These are phyloP conservation scores for Paradoxurus hermaphroditus DNA, from an alignment of 2,113 vertebrate species.

Conservation along the genomic window DNA sequence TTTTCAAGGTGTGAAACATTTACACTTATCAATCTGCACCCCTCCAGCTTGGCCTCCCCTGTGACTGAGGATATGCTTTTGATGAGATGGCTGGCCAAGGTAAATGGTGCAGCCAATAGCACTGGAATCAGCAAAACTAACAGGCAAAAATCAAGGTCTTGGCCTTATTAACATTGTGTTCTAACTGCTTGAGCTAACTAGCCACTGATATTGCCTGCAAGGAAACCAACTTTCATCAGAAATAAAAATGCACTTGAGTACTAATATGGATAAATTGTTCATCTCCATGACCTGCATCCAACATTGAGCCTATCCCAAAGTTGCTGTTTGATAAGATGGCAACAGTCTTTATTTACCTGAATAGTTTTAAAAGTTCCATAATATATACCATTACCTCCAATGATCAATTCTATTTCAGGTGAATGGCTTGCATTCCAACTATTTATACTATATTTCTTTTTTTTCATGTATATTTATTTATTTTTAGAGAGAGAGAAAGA, in stretches of 20 bases:
- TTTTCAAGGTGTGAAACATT: neutral
- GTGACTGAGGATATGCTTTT: neutral
- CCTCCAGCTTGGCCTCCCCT: neutral
- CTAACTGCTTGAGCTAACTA: slow-evolving; percentile 34
- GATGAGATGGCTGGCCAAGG: slow-evolving; percentile 16
- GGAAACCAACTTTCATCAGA: slow-evolving; percentile 34
- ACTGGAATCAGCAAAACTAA: neutral
- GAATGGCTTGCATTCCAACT: neutral
- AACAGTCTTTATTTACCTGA: neutral
- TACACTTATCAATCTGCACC: neutral
- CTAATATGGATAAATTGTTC: neutral
- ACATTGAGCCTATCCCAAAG: slow-evolving; percentile 29
- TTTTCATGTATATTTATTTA: too few species aligned
- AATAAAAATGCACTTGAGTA: slow-evolving; percentile 37
- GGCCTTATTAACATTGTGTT: slow-evolving; percentile 13
- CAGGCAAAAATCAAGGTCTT: slow-evolving; percentile 15
- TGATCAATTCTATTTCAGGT: slow-evolving; percentile 41
- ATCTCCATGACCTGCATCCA: neutral
- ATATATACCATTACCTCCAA: neutral
- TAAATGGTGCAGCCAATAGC: neutral
- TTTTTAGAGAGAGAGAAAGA: too few species aligned
- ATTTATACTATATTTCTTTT: neutral
- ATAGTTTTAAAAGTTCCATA: slow-evolving; percentile 6
- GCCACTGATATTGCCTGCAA: neutral
- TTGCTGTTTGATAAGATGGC: neutral